These are phyloP conservation scores for Venusia cambrica DNA, from an alignment of 2,888 invertebrate species.

Conservation along the genomic window DNA sequence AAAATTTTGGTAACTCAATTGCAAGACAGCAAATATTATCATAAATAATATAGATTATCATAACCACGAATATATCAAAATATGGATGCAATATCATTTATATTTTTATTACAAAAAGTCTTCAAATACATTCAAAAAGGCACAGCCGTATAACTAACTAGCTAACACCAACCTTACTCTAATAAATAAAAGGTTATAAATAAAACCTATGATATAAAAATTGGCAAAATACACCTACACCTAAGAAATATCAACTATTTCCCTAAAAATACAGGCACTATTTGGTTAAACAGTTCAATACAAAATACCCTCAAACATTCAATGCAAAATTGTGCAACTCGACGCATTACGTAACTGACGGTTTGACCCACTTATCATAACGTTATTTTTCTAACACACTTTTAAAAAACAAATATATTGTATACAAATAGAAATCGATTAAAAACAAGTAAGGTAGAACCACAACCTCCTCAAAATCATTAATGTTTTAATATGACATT, in stretches of 20 bases:
- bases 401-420: too few relatives aligned
- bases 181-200: conserved; percentile 36
- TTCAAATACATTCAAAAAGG: conserved; percentile 26
- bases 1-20: conserved; percentile 29
- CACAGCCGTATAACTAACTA: conserved; percentile 45
- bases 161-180: conserved; percentile 32
- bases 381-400: background rate
- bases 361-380: background rate
- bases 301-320: conserved; percentile 11
- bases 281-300: conserved; percentile 25
- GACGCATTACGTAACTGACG: conserved; percentile 3
- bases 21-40: too few relatives aligned
- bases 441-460: too few relatives aligned
- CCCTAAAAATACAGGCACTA: conserved; percentile 48
- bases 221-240: conserved; percentile 53
- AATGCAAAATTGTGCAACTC: conserved; percentile 5
- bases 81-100: too few relatives aligned
- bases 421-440: too few relatives aligned
- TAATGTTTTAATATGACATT: too few relatives aligned
- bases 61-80: conserved; percentile 19
- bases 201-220: conserved; percentile 35
- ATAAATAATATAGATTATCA: too few relatives aligned
- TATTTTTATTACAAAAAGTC: conserved; percentile 14
- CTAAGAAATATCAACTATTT: conserved; percentile 40
- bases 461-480: too few relatives aligned